These are phyloP conservation scores for Nyctalus aviator DNA, from an alignment of 2,797 vertebrate species.

Conservation along the genomic window DNA sequence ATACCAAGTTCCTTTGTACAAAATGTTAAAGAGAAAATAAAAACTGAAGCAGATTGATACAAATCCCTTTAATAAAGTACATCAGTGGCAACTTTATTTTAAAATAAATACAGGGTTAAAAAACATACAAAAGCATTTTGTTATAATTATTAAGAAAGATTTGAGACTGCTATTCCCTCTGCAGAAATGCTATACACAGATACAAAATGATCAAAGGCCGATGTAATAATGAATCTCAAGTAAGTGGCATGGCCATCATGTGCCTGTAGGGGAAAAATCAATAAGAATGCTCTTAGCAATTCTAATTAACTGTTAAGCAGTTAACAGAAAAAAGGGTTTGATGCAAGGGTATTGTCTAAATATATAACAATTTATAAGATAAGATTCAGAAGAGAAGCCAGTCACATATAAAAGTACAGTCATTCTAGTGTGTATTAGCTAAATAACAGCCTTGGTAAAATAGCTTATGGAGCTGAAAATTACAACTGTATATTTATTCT, in stretches of 20 bases:
- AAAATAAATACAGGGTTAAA: slow-evolving; percentile 71
- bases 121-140: not conserved
- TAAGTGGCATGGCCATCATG: slow-evolving; percentile 90
- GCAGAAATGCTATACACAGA: slow-evolving; percentile 92
- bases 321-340: slow-evolving; percentile 11
- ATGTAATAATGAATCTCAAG: slow-evolving; percentile 93
- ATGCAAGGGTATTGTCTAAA: slow-evolving; percentile 22
- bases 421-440: not conserved
- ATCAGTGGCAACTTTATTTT: slow-evolving; percentile 66
- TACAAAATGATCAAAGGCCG: slow-evolving; percentile 95
- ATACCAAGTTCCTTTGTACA: slow-evolving; percentile 56
- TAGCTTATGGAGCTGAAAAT: slow-evolving; percentile 23
- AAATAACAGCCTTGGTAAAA: not conserved
- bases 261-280: slow-evolving; percentile 87
- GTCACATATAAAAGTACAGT: not conserved
- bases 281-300: slow-evolving; percentile 50
- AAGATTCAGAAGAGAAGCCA: slow-evolving; percentile 11
- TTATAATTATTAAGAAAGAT: slow-evolving; percentile 41
- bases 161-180: slow-evolving; percentile 82
- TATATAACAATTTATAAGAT: not conserved
- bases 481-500: not conserved
- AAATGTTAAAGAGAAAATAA: slow-evolving; percentile 58
- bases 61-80: slow-evolving; percentile 79
- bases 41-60: slow-evolving; percentile 53
- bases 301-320: slow-evolving; percentile 38